A percentile compares a stretch with the other conserved stretches of the same genome.
These are phyloP conservation scores for Rousettus madagascariensis DNA, from an alignment of 2,797 vertebrate species.

Conservation along the genomic window DNA sequence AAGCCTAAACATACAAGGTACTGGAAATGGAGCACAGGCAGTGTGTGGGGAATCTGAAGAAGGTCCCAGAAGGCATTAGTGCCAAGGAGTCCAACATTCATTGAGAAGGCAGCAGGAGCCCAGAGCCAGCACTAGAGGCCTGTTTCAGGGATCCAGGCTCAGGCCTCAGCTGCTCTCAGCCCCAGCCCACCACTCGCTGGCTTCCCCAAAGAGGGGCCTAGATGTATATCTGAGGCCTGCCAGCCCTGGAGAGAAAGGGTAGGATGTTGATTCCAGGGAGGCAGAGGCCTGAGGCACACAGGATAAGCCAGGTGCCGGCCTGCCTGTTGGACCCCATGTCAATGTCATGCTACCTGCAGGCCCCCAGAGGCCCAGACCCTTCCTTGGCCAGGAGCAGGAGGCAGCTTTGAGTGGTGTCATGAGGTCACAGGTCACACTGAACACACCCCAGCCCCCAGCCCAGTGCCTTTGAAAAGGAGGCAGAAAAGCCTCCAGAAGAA, in stretches of 20 bases:
- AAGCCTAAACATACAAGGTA: background rate
- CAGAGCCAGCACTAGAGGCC: background rate
- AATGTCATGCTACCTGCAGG: constrained; percentile 16
- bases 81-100: background rate
- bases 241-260: background rate
- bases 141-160: background rate
- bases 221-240: background rate
- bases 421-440: constrained; percentile 69
- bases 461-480: constrained; percentile 65
- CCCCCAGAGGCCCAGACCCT: constrained; percentile 5
- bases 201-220: background rate
- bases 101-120: background rate
- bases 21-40: background rate
- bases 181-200: background rate
- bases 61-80: background rate
- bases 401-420: constrained; percentile 70
- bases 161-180: background rate
- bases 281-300: background rate
- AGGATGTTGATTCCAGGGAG: background rate
- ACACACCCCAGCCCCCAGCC: constrained; percentile 29
- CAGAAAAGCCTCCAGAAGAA: constrained; percentile 56
- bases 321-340: background rate
- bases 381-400: constrained; percentile 23
- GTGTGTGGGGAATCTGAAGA: background rate
- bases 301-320: background rate